Percentiles rank a stretch among this genome's conserved stretches.
Conservation (phyloP, 2,797 vertebrate genomes). For the Hapalemur alaotrensis region DNA sequence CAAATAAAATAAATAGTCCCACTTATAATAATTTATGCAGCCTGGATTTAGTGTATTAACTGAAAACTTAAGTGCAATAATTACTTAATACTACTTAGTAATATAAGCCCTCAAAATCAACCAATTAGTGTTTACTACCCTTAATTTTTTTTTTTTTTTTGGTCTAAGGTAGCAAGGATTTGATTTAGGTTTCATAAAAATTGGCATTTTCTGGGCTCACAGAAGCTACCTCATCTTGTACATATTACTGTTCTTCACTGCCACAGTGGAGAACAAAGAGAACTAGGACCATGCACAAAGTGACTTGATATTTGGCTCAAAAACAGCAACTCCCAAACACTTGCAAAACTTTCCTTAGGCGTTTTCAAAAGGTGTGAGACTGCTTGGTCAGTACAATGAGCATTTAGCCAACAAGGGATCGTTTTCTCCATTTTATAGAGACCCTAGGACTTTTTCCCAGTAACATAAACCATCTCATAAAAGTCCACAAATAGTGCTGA, state of each 20-base stretch:
- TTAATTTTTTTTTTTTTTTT: background rate
- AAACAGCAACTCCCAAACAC: slow-evolving; percentile 45
- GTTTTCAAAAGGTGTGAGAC: slow-evolving; percentile 23
- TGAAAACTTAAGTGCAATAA: background rate
- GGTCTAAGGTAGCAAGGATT: background rate
- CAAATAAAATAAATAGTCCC: background rate
- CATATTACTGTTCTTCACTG: background rate
- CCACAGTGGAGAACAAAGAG: background rate
- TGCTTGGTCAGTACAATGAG: background rate
- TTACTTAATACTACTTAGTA: background rate
- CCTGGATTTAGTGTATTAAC: background rate
- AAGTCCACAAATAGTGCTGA: background rate
- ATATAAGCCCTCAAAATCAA: background rate
- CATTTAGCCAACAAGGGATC: slow-evolving; percentile 14
- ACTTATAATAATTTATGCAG: background rate
- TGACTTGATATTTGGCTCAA: background rate
- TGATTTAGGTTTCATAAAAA: background rate
- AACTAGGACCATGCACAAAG: background rate
- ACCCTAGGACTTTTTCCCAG: background rate
- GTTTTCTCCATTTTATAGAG: slow-evolving; percentile 13
- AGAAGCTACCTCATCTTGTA: background rate
- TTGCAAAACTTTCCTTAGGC: slow-evolving; percentile 37
- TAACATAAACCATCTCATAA: slow-evolving; percentile 1
- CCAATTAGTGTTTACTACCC: background rate
- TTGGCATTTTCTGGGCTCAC: background rate